Evolutionary conservation across 2,888 invertebrate genomes (phyloP), one percentile per base, ranked within the genome.

Genomic region (Callyntrura sp.): DNA sequence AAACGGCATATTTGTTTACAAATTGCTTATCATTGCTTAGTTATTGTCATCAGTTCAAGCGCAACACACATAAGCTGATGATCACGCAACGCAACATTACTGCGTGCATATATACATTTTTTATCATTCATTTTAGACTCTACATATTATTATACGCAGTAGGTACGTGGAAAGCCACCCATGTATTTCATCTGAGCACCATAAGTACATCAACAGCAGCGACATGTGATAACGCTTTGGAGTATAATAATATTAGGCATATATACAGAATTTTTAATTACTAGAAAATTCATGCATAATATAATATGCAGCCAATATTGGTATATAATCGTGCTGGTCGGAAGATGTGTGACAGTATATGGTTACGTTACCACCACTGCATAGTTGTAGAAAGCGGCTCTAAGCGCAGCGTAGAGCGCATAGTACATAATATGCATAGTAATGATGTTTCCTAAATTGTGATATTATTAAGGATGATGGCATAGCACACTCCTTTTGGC

Each of bases 381-480:
- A 8, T 45, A 8, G 23, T 23, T 48, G 62, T 57, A 62, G 23
- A 55, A 62, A 82, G 28, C 62, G 25, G 70, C 70, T 87, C 28
- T 25, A 70, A 76, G 76, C 73, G 35, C 14, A 43, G 57, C 1
- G 17, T 12, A 51, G n/a, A n/a, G n/a, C n/a, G 28, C 23, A 76
- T 17, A 57, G 17, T 57, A 12, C 60, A 78, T 79, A 86, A 79
- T 81, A 88, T 70, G 81, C 81, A 79, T 88, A 83, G 76, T 81
- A 86, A 82, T 88, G 25, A 89, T 90, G 85, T 76, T 85, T 90
- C 78, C 73, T 89, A 79, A 89, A 85, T 85, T 62, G 90, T 82
- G 85, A 62, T 90, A 90, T 90, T 90, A 90, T 90, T 90, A 85
- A 85, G 82, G 84, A 90, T 90, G 90, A 90, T 85, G 81, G 70